Evolutionary conservation across 2,113 vertebrate species (phyloP), one percentile per base, ranked within the genome.

Genomic region (Lepus timidus): DNA sequence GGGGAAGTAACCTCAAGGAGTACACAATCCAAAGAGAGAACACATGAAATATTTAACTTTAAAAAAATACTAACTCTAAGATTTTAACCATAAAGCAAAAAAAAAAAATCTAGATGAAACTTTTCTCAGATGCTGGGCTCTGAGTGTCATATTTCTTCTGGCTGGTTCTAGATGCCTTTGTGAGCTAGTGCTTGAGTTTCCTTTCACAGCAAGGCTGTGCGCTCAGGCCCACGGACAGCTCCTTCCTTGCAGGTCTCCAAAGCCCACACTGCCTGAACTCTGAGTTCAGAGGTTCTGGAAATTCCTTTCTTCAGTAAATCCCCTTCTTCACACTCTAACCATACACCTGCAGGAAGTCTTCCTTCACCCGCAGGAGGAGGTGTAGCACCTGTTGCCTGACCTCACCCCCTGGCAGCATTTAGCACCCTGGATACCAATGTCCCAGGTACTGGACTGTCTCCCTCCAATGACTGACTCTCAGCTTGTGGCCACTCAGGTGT

Each of bases 1-100:
- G 1, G 81, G 61, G 36, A n/a, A 55, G 65, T 74, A 88, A 93
- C 83, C 84, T 85, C 93, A 93, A 97, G 82, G 52, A 91, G 65
- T 87, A 20, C 79, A 71, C 71, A 88, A 17, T 65, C 71, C 91
- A 90, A 70, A 33, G 65, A 91, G 64, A 94, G 55, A 84, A 73
- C 14, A 68, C 61, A 83, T 95, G 39, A 96, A 96, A 94, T 94
- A 97, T 93, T 95, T 92, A 97, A 62, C 23, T 92, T 93, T 74
- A 81, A 71, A 51, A 33, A 75, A 85, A 10, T 51, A 51, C 82
- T 61, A 93, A 67, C 19, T 55, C 23, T 68, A 79, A 91, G 51
- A 91, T 68, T 83, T 92, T 92, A 94, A 78, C 65, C 31, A 80
- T 61, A 83, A 94, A 62, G 31, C 36, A 71, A 94, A 93, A 80